Conservation (phyloP, 2,797 vertebrate species). For the Hyperoplus lanceolatus region DNA sequence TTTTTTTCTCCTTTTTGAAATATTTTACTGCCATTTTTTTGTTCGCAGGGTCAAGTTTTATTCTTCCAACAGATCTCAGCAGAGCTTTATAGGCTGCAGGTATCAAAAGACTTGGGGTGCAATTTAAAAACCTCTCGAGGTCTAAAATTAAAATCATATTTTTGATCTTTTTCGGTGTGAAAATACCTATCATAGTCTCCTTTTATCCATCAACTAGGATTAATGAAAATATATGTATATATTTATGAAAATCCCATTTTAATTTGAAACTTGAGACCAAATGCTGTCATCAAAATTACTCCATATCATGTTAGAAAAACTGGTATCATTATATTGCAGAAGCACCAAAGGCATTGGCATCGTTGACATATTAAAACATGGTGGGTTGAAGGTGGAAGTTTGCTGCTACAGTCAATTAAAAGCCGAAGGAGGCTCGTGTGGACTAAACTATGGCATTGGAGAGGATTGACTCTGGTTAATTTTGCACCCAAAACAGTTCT, state of each 20-base stretch:
- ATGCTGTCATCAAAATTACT: conserved; percentile 1
- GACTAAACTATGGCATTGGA: not conserved
- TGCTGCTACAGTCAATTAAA: not conserved
- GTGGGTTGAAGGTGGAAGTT: conserved; percentile 5
- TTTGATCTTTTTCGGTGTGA: conserved; percentile 8
- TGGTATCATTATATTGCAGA: not conserved
- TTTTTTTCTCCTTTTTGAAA: conserved; percentile 20
- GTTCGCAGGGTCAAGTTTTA: not conserved
- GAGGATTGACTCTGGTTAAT: not conserved
- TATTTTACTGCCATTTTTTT: conserved; percentile 2
- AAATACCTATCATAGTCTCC: conserved; percentile 6
- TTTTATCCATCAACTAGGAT: not conserved
- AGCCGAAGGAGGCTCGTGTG: not conserved
- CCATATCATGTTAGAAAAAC: not conserved
- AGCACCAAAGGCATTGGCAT: not conserved
- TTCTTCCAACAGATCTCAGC: not conserved
- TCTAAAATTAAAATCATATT: conserved; percentile 18
- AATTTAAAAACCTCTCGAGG: conserved; percentile 19
- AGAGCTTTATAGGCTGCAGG: conserved; percentile 15
- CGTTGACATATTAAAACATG: not conserved
- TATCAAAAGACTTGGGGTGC: conserved; percentile 11
- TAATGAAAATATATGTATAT: not conserved
- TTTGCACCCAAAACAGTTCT: not conserved
- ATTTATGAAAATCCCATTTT: conserved; percentile 17
- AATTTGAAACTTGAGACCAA: conserved; percentile 5